phyloP scores from a whole-genome alignment of 2,888 invertebrate species.

The Dasypolia templi region DNA sequence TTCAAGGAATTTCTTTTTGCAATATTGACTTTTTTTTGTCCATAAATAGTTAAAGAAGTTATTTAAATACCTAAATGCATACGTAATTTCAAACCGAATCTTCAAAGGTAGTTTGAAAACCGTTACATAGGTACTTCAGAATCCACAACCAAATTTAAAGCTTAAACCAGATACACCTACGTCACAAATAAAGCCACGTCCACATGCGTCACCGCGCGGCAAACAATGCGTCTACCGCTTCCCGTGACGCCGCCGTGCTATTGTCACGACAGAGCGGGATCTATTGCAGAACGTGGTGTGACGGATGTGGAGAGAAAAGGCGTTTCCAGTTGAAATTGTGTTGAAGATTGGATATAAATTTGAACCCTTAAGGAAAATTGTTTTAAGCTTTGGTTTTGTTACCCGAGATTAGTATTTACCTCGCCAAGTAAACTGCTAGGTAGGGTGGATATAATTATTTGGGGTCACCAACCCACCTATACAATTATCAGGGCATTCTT shows the following conservation, averaged over 20 bases:
- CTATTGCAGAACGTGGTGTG: not conserved
- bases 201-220: slow-evolving; percentile 34
- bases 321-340: not conserved
- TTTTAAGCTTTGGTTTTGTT: not conserved
- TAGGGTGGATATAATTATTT: not conserved
- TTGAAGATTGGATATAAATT: not conserved
- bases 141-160: slow-evolving; percentile 14
- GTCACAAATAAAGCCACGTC: slow-evolving; percentile 39
- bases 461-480: not conserved
- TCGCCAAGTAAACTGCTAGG: not conserved
- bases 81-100: not conserved
- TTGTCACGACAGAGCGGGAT: slow-evolving; percentile 44
- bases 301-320: slow-evolving; percentile 11
- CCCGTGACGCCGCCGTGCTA: slow-evolving; percentile 30
- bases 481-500: not conserved
- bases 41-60: too few relatives aligned
- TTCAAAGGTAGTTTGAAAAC: not conserved
- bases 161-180: slow-evolving; percentile 31
- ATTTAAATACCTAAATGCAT: not conserved
- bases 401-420: too few relatives aligned
- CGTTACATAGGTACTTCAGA: not conserved
- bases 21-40: not conserved
- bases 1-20: not conserved
- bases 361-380: not conserved
- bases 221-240: slow-evolving; percentile 56